A percentile compares a stretch with the other conserved stretches of the same genome.
phyloP scores from a whole-genome alignment of 2,888 invertebrate species.

The Harpagoxenus sublaevis region DNA sequence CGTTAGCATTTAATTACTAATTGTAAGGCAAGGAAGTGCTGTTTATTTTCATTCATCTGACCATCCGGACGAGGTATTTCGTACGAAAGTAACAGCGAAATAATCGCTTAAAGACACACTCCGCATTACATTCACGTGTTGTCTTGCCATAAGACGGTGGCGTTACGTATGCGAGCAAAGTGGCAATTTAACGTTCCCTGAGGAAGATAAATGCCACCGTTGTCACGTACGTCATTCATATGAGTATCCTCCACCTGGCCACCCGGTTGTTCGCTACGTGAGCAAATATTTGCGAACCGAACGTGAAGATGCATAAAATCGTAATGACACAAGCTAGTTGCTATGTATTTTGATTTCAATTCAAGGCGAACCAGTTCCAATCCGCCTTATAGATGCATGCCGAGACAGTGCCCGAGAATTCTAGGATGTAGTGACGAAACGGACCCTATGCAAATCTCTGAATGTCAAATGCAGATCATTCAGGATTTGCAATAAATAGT shows the following conservation, averaged over 20 bases:
- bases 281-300: conserved; percentile 30
- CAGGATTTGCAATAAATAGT: not conserved
- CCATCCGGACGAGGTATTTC: not conserved
- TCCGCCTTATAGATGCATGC: not conserved
- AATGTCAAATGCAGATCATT: not conserved
- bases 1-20: not conserved
- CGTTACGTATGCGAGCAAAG: conserved; percentile 17
- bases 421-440: not conserved
- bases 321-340: not conserved
- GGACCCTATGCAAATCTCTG: not conserved
- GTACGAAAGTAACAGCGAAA: conserved; percentile 11
- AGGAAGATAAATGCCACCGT: not conserved
- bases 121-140: not conserved
- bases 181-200: conserved; percentile 16
- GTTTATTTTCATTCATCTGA: not conserved
- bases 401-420: not conserved
- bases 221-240: conserved; percentile 6
- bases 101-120: not conserved
- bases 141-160: not conserved
- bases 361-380: not conserved
- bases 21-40: not conserved
- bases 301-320: conserved; percentile 2
- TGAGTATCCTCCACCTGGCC: not conserved
- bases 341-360: not conserved
- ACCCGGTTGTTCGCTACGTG: not conserved